Base-by-base conservation (phyloP, 2,888 invertebrate genomes). In the Lasius platythorax region DNA sequence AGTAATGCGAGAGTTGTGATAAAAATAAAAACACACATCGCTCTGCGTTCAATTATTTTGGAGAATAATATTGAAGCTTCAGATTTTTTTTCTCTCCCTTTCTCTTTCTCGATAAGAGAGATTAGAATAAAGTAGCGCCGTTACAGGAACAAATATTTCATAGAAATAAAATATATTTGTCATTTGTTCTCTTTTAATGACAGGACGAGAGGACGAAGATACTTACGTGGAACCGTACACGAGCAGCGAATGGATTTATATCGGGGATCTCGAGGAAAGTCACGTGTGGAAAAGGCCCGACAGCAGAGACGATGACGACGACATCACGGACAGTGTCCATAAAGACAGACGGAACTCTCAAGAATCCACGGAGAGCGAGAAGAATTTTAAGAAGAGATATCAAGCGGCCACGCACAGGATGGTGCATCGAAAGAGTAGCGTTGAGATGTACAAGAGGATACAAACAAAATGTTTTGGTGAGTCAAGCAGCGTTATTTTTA, bases 361-460 rank as follows among this genome's bases (percentile, higher is more conserved):
- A 81, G 95, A 94, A 37, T 97, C 97, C 0, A 98, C 98, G 0
- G 97, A 97, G 84, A 98, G 98, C 0, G 99, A 99, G 94, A 97
- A 97, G 88, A 98, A 98, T 91, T 99, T 99, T 95, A 96, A 97
- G 91, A 97, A 98, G 93, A 97, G 97, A 91, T 98, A 98, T 93
- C 98, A 98, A 92, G 97, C 98, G 30, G 97, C 98, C 84, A 98
- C 98, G 4, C 98, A 98, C 95, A 96, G 98, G 79, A 97, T 99
- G 95, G 98, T 98, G 0, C 98, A 99, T 95, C 96, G 98, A 81
- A 97, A 98, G 94, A 98, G 98, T 74, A 98, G 98, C 93, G 96
- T 98, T 76, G 98, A 99, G 95, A 97, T 98, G 97, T 98, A 98
- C 93, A 97, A 97, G 93, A 96, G 98, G 87, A 97, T 98, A 93